Percentiles rank a stretch among this genome's conserved stretches.
These are phyloP conservation scores for Eutolmus rufibarbis DNA, from an alignment of 2,888 invertebrate species.

Conservation along the genomic window DNA sequence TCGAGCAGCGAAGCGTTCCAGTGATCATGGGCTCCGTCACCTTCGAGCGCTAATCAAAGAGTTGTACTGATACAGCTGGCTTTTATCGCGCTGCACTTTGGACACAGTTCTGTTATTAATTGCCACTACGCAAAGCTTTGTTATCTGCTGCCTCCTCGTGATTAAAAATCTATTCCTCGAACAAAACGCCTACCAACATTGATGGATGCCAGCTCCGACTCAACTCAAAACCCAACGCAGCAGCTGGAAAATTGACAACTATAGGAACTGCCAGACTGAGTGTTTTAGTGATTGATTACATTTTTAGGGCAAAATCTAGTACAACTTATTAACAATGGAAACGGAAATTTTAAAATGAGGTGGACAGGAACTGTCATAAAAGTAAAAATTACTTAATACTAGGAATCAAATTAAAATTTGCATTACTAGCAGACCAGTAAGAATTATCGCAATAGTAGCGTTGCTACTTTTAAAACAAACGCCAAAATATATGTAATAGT, in stretches of 20 bases:
- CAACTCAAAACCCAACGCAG: neutral
- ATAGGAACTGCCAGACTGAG: neutral
- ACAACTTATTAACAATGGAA: neutral
- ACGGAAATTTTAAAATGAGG: no score
- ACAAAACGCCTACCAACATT: neutral
- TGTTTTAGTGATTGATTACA: neutral
- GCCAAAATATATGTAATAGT: no score
- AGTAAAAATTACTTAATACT: no score
- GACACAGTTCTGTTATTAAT: neutral
- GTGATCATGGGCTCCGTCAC: neutral
- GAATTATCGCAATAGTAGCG: no score
- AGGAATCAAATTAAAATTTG: no score
- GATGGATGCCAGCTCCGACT: neutral
- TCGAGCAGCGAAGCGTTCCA: neutral
- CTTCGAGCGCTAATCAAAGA: neutral
- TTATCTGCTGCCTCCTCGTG: neutral
- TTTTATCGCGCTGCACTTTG: neutral
- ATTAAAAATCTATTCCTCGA: neutral
- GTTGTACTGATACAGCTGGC: neutral
- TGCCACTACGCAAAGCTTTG: neutral
- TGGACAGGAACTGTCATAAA: no score
- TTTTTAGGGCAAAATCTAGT: neutral
- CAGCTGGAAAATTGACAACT: neutral
- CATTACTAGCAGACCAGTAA: no score
- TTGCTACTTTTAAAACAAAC: no score